phyloP scores from a whole-genome alignment of 2,888 invertebrate species.

The Biston stratarius region DNA sequence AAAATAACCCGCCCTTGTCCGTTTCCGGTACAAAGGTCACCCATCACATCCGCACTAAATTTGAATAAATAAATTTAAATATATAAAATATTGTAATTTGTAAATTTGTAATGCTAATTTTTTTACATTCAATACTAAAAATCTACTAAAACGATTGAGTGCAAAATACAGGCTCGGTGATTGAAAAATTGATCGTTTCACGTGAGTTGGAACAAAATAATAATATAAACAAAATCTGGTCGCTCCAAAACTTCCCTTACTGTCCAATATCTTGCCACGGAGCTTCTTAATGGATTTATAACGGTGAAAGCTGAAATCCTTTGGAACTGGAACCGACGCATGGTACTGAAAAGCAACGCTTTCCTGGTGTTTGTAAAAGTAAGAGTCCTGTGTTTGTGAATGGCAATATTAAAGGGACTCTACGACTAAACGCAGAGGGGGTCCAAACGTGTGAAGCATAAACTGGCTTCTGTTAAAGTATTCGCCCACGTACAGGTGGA shows the following conservation, averaged over 20 bases:
- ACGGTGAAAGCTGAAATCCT: conserved; percentile 55
- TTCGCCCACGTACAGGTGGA: neutral
- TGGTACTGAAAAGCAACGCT: conserved; percentile 51
- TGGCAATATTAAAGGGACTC: conserved; percentile 26
- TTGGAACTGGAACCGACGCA: conserved; percentile 54
- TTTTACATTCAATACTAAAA: too few relatives aligned
- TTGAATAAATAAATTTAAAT: too few relatives aligned
- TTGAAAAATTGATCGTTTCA: too few relatives aligned
- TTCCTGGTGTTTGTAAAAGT: conserved; percentile 53
- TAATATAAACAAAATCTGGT: neutral
- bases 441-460: conserved; percentile 36
- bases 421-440: conserved; percentile 35
- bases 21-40: too few relatives aligned
- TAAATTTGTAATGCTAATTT: too few relatives aligned
- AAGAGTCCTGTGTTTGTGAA: conserved; percentile 50
- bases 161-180: too few relatives aligned
- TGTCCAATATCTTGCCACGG: conserved; percentile 48
- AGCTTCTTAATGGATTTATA: conserved; percentile 48
- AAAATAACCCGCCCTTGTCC: too few relatives aligned
- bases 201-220: too few relatives aligned
- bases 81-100: too few relatives aligned
- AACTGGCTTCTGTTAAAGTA: neutral
- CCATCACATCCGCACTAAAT: too few relatives aligned
- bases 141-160: too few relatives aligned
- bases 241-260: conserved; percentile 41